Base-by-base conservation (phyloP, 1,140 invertebrate species). In the Zaprionus ornatus region DNA sequence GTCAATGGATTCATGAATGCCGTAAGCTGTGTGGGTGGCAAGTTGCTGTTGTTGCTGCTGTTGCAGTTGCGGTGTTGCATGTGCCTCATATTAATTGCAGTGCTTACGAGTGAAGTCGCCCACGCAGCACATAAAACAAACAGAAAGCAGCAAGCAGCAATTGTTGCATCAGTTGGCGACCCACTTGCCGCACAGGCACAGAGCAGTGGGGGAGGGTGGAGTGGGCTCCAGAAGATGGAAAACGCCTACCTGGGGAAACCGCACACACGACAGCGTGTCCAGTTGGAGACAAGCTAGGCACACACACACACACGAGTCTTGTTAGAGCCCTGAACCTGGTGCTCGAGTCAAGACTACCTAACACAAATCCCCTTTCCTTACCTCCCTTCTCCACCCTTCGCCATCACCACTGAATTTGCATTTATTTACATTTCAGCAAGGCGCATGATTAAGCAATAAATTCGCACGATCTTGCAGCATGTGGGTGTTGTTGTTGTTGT, bases 391-490 rank as follows among this genome's bases (percentile, higher is more conserved):
- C 45, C 48, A 10, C 21, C 32, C 19, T 13, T 12, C 12, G 15
- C 13, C 5, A 23, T 25, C 10, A 23, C 13, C 15, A 5, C 37
- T 27, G 54, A 56, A 66, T 76, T 85, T 85, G 71, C 79, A 72
- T 75, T 78, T 82, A 75, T 85, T 85, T 86, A 76, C 82, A 75
- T 86, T 85, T 69, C 63, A 74, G 77, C 54, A 45, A 86, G 71
- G 67, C 79, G 71, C 75, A 85, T 85, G 82, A 85, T 85, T 85
- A 86, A 85, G 82, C 82, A 85, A 85, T 85, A 85, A 85, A 85
- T 85, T 85, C 83, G 76, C 82, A 86, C 82, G 71, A 77, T 64
- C 64, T 68, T 45, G 52, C 63, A 21, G 40, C 60, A 48, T 72
- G 69, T 65, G 82, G 74, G 69, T 79, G 68, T 73, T 73, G 57